Conservation (phyloP, 2,797 vertebrate species). For the Gallinago solitaria region DNA sequence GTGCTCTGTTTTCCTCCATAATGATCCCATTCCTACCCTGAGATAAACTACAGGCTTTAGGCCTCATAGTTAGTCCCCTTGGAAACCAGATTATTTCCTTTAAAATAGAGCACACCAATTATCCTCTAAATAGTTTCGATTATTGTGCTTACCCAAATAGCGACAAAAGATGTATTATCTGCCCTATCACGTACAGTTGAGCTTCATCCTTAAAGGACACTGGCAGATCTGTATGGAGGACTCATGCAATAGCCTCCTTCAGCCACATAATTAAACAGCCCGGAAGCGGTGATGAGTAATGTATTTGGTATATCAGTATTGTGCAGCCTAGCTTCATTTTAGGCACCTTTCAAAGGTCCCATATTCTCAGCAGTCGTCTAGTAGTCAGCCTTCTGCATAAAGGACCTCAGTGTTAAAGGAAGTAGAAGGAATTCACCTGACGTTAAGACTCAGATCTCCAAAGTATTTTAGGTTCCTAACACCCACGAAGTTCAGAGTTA, state of each 20-base stretch:
- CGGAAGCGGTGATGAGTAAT: neutral
- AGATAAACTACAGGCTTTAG: conserved; percentile 49
- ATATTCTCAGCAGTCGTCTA: accelerated
- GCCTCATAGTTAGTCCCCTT: conserved; percentile 31
- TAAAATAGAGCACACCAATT: conserved; percentile 57
- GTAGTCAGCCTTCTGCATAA: neutral
- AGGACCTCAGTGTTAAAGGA: neutral
- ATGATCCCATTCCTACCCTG: conserved; percentile 35
- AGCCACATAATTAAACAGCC: neutral
- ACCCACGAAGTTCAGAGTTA: neutral
- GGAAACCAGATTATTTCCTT: conserved; percentile 59
- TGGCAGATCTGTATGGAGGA: neutral
- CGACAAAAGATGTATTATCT: conserved; percentile 64
- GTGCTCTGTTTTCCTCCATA: conserved; percentile 23
- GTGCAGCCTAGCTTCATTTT: neutral
- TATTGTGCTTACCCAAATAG: conserved; percentile 48
- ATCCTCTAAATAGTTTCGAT: conserved; percentile 30
- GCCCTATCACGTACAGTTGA: conserved; percentile 30
- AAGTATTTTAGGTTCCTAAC: neutral
- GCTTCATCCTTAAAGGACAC: neutral
- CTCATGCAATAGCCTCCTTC: neutral
- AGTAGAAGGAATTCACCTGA: neutral
- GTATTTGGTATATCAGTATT: neutral
- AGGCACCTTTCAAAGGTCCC: neutral
- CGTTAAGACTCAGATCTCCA: neutral